A percentile compares a stretch with the other conserved stretches of the same genome.
phyloP scores from a whole-genome alignment of 2,797 vertebrate species.

The Sylvilagus floridanus region DNA sequence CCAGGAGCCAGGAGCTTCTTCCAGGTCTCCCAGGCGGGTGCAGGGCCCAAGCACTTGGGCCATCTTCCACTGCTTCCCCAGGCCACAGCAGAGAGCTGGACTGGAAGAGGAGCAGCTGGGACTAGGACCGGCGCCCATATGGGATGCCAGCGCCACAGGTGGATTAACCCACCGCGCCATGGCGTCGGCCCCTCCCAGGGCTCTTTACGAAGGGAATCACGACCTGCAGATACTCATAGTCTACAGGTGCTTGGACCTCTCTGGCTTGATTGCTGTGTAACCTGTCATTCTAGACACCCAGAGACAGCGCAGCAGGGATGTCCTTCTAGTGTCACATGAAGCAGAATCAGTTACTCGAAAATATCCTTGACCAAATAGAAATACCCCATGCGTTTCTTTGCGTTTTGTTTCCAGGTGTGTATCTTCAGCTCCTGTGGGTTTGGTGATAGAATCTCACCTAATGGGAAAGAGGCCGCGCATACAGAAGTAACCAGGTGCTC shows the following conservation, averaged over 20 bases:
- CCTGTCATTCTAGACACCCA: slow-evolving; percentile 61
- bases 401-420: neutral
- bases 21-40: too few species aligned
- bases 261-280: slow-evolving; percentile 22
- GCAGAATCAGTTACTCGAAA: slow-evolving; percentile 26
- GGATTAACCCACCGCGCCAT: too few species aligned
- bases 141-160: too few species aligned
- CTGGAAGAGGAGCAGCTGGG: too few species aligned
- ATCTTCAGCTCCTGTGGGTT: neutral
- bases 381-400: neutral
- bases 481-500: neutral
- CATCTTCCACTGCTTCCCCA: too few species aligned
- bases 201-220: slow-evolving; percentile 48
- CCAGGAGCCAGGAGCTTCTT: too few species aligned
- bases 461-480: neutral
- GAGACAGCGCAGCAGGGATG: slow-evolving; percentile 17
- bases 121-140: too few species aligned
- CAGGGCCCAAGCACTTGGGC: too few species aligned
- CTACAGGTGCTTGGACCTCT: slow-evolving; percentile 56
- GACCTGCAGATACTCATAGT: slow-evolving; percentile 33
- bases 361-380: neutral
- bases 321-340: slow-evolving; percentile 54
- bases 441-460: neutral
- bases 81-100: too few species aligned
- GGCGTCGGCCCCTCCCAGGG: neutral